Percentiles rank a stretch among this genome's conserved stretches.
These are phyloP conservation scores for Imbricaverruca yamaguchii DNA, from an alignment of 2,888 invertebrate genomes.

Conservation along the genomic window DNA sequence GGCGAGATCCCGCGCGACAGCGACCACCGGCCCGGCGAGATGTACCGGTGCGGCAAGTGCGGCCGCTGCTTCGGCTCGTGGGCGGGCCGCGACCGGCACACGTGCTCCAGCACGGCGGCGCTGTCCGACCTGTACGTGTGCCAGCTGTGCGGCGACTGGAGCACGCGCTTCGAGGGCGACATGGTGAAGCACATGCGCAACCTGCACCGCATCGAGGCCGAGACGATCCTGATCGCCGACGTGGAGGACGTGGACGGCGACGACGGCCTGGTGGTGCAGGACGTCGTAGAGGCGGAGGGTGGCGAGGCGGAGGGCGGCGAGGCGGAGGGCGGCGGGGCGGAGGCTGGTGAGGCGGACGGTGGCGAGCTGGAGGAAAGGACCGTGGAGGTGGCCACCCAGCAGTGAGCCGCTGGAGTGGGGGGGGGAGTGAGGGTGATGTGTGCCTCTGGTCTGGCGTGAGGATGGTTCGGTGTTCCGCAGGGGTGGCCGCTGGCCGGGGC, in stretches of 20 bases:
- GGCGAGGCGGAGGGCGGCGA: not conserved
- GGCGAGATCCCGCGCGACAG: constrained; percentile 17
- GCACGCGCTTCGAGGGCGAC: constrained; percentile 21
- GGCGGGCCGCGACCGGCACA: constrained; percentile 6
- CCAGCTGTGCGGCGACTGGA: constrained; percentile 20
- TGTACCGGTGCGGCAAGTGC: constrained; percentile 17
- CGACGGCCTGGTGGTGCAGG: not conserved
- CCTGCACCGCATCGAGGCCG: constrained; percentile 19
- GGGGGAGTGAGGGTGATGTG: too few relatives aligned
- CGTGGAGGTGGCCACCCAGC: not conserved
- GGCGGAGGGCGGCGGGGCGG: not conserved
- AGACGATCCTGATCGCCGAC: constrained; percentile 14
- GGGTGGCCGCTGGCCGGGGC: too few relatives aligned
- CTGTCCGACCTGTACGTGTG: constrained; percentile 18
- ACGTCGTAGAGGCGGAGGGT: not conserved
- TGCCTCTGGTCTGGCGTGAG: too few relatives aligned
- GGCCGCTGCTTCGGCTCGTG: constrained; percentile 19
- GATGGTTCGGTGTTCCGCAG: too few relatives aligned
- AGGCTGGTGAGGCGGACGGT: not conserved
- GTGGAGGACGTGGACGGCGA: not conserved
- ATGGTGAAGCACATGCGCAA: constrained; percentile 21
- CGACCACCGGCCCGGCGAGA: constrained; percentile 15
- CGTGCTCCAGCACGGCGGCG: not conserved
- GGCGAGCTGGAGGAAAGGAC: not conserved
- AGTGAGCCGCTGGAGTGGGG: too few relatives aligned